Percentiles rank a stretch among this genome's conserved stretches.
Evolutionary conservation across 2,113 vertebrate species (phyloP).

Genomic region (Rana temporaria): DNA sequence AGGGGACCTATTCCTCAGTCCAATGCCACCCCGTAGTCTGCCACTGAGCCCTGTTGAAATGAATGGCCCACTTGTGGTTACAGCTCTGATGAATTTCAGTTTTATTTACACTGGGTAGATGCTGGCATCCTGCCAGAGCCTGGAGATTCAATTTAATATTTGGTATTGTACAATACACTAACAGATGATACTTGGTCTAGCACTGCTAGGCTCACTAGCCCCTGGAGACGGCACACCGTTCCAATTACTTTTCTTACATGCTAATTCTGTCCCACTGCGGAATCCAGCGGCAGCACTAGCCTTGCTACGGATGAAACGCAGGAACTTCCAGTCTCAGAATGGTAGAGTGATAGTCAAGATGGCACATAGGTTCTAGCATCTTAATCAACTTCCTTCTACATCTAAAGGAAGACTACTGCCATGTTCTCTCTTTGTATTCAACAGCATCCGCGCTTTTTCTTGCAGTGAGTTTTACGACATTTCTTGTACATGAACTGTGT

Average conservation of each 20-base stretch:
- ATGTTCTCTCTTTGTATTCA: no score
- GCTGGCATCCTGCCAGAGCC: background rate
- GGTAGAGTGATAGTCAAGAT: background rate
- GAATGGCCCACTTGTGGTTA: background rate
- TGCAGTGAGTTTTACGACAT: no score
- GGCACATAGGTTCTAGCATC: background rate
- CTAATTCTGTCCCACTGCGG: slow-evolving; percentile 14
- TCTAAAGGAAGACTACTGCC: background rate
- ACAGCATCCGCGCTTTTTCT: no score
- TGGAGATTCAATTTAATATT: slow-evolving; percentile 10
- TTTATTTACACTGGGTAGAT: slow-evolving; percentile 24
- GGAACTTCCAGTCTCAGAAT: background rate
- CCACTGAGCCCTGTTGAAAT: background rate
- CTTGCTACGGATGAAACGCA: slow-evolving; percentile 2
- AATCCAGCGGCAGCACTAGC: slow-evolving; percentile 6
- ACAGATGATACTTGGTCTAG: slow-evolving; percentile 28
- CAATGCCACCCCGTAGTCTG: background rate
- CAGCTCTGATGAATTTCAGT: background rate
- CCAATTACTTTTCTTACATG: slow-evolving; percentile 47
- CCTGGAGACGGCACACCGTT: slow-evolving; percentile 9
- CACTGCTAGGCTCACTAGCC: slow-evolving; percentile 19
- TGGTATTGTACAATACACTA: background rate
- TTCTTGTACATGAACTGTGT: no score
- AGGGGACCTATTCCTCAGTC: background rate
- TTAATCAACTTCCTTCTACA: background rate